Conservation (phyloP, 2,113 vertebrate species). For the Pseudolaguvia tuberculata region DNA sequence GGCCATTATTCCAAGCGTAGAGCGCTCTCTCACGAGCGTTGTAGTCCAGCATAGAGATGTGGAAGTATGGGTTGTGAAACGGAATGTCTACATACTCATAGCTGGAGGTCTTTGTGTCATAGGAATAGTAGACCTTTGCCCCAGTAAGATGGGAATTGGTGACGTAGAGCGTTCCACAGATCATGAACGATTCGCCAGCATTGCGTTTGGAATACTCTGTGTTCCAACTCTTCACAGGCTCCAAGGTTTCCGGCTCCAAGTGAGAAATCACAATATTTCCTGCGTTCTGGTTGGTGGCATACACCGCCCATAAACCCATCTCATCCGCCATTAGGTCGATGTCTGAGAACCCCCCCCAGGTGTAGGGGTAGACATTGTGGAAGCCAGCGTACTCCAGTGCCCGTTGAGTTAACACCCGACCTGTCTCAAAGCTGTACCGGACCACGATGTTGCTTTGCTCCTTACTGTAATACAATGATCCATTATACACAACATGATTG, state of each 20-base stretch:
- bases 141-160: constrained; percentile 96
- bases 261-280: constrained; percentile 96
- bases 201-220: constrained; percentile 97
- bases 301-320: constrained; percentile 92
- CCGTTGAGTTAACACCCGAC: constrained; percentile 84
- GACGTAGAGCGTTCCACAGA: constrained; percentile 93
- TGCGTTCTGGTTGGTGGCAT: constrained; percentile 96
- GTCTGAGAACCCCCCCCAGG: constrained; percentile 95
- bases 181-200: constrained; percentile 97
- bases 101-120: constrained; percentile 91
- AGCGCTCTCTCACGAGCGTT: constrained; percentile 92
- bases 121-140: constrained; percentile 97
- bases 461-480: constrained; percentile 97
- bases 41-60: constrained; percentile 99
- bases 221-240: constrained; percentile 90
- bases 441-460: constrained; percentile 98
- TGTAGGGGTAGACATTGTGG: constrained; percentile 96
- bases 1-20: constrained; percentile 98
- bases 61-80: constrained; percentile 98
- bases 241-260: constrained; percentile 85
- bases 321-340: constrained; percentile 98
- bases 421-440: constrained; percentile 91
- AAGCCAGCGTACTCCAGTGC: constrained; percentile 94
- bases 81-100: constrained; percentile 98
- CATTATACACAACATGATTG: constrained; percentile 95